Percentiles rank a stretch among this genome's conserved stretches.
These are phyloP conservation scores for Hippocampus guttulatus DNA, from an alignment of 2,113 vertebrate species.

Conservation along the genomic window DNA sequence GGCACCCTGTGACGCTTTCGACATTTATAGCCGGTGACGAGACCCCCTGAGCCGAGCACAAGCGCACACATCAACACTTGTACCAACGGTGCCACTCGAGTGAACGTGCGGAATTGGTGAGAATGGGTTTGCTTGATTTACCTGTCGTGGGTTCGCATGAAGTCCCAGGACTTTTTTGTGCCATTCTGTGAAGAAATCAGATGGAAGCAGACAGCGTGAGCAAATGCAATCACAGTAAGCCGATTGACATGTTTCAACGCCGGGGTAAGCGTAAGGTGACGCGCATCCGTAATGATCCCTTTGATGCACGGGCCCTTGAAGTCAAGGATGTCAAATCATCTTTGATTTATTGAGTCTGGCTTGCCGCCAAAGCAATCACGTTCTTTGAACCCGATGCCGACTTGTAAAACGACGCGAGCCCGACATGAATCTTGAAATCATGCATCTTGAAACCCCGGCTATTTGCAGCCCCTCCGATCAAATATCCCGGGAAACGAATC, in stretches of 20 bases:
- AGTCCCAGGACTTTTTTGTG: slow-evolving; percentile 85
- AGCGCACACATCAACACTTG: neutral
- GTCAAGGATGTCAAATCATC: slow-evolving; percentile 6
- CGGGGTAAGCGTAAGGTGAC: neutral
- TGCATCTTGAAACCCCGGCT: neutral
- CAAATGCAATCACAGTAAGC: slow-evolving; percentile 7
- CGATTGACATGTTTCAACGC: neutral
- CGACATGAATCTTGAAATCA: neutral
- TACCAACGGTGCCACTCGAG: neutral
- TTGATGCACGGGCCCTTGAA: neutral
- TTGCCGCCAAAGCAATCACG: slow-evolving; percentile 5
- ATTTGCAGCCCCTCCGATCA: neutral
- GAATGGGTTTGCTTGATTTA: slow-evolving; percentile 47
- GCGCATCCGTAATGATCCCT: neutral
- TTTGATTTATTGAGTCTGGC: slow-evolving; percentile 10
- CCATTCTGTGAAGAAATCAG: slow-evolving; percentile 76
- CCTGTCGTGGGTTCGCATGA: slow-evolving; percentile 89
- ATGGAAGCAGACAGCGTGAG: slow-evolving; percentile 25
- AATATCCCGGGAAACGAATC: neutral
- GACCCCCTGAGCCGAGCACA: slow-evolving; percentile 1
- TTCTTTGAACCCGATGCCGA: neutral
- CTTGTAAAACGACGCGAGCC: neutral
- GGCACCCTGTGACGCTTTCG: slow-evolving; percentile 27
- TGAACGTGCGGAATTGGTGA: neutral
- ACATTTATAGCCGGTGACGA: slow-evolving; percentile 32